Conservation (phyloP, 2,113 vertebrate species). For the Vidua chalybeata region DNA sequence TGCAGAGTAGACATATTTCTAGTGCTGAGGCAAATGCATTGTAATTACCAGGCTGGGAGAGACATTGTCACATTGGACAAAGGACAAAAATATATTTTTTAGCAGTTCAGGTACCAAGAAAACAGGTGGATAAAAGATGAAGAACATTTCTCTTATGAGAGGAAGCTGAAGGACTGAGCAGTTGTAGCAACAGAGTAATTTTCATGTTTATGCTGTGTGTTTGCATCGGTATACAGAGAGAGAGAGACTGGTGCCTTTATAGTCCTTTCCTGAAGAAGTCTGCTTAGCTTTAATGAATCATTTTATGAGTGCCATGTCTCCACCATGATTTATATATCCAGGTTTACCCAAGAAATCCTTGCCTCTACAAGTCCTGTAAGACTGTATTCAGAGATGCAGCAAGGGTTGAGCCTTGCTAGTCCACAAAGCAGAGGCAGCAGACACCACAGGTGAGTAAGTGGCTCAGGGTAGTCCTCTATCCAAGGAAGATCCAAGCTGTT, state of each 20-base stretch:
- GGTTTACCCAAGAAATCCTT: not conserved
- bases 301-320: not conserved
- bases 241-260: not conserved
- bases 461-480: rapidly evolving
- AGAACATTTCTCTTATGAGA: not conserved
- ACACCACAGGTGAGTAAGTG: not conserved
- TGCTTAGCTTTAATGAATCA: not conserved
- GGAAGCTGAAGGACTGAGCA: not conserved
- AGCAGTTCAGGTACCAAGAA: not conserved
- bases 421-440: not conserved
- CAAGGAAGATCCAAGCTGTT: not conserved
- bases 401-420: not conserved
- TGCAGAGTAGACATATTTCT: not conserved
- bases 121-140: not conserved
- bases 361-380: not conserved
- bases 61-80: not conserved
- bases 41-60: not conserved
- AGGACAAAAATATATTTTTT: not conserved
- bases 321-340: not conserved
- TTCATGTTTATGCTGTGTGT: not conserved
- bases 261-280: not conserved
- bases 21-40: not conserved
- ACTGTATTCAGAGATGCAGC: not conserved
- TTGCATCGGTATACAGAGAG: not conserved
- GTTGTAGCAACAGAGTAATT: not conserved